These are phyloP conservation scores for Macrotus californicus DNA, from an alignment of 2,113 vertebrate genomes.

Conservation along the genomic window DNA sequence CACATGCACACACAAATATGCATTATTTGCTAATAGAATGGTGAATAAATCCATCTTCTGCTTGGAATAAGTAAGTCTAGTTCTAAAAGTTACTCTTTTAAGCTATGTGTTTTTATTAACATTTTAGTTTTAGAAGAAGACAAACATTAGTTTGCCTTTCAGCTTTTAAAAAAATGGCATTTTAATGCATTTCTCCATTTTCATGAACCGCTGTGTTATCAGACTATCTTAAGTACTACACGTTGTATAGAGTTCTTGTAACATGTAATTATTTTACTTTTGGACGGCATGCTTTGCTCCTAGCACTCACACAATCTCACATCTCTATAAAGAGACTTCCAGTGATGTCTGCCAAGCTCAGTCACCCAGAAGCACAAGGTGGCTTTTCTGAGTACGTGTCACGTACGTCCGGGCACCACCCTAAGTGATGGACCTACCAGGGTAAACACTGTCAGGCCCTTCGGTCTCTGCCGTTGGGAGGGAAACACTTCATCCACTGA, in stretches of 20 bases:
- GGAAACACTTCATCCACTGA: not conserved
- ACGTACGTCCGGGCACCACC: not conserved
- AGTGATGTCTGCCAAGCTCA: not conserved
- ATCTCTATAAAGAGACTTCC: not conserved
- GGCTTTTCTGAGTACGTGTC: not conserved
- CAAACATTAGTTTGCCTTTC: not conserved
- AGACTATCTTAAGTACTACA: not conserved
- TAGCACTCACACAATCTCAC: not conserved
- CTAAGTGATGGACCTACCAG: not conserved
- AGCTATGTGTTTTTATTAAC: not conserved
- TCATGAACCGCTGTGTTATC: not conserved
- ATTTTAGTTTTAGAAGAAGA: not conserved
- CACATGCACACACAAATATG: not conserved
- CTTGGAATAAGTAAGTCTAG: not conserved
- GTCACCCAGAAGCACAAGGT: not conserved
- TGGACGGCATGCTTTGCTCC: not conserved
- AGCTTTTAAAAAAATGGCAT: not conserved
- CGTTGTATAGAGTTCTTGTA: not conserved
- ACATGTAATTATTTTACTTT: not conserved
- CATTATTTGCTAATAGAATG: not conserved
- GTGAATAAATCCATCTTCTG: not conserved
- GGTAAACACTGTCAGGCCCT: not conserved
- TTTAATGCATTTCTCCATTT: not conserved
- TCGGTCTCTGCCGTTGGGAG: not conserved
- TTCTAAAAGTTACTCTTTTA: not conserved